Conservation (phyloP, 2,113 vertebrate genomes). For the Cyphomyrus plagiostoma region DNA sequence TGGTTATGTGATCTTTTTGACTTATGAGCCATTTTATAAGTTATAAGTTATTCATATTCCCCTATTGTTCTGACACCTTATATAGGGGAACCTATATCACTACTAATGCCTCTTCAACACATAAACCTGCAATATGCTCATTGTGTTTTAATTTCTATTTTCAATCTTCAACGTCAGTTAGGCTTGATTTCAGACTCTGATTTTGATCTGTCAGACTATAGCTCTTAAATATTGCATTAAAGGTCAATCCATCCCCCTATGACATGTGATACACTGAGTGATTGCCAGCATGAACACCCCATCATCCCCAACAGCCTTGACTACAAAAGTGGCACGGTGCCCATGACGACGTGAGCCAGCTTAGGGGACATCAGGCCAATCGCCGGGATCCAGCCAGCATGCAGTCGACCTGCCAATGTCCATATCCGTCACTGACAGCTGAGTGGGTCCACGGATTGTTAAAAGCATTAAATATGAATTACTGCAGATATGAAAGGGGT, state of each 20-base stretch:
- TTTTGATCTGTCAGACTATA: conserved; percentile 1
- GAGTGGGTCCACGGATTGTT: background rate
- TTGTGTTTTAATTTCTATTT: background rate
- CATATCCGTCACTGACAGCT: background rate
- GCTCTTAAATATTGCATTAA: background rate
- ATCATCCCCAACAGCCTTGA: background rate
- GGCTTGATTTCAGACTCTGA: background rate
- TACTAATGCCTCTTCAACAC: background rate
- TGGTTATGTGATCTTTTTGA: conserved; percentile 1
- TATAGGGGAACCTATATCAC: background rate
- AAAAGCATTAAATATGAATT: conserved; percentile 42
- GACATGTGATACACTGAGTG: background rate
- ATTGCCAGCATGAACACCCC: background rate
- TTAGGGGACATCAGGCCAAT: background rate
- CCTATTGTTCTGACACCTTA: background rate
- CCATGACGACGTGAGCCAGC: background rate
- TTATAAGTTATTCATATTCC: background rate
- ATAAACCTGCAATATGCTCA: background rate
- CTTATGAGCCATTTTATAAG: background rate
- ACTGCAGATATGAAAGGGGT: conserved; percentile 18
- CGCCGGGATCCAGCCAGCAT: background rate
- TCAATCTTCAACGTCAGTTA: background rate
- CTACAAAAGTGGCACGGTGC: background rate
- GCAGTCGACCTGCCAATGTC: background rate
- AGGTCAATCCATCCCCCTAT: background rate